phyloP scores from a whole-genome alignment of 2,888 invertebrate species.

The Galerucella calmariensis region DNA sequence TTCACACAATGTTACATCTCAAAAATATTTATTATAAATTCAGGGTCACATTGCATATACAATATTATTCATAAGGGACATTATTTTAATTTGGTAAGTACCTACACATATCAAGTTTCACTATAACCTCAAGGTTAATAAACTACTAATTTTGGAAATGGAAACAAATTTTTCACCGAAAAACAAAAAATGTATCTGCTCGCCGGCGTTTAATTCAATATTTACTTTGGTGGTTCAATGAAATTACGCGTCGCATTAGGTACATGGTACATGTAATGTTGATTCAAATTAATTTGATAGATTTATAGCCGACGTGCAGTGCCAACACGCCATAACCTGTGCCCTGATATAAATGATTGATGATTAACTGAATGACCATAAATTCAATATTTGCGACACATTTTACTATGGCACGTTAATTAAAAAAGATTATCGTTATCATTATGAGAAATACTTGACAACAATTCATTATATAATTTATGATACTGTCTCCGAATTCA shows the following conservation, averaged over 20 bases:
- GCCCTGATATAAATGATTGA: conserved; percentile 20
- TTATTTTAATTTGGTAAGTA: no score
- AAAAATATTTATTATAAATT: no score
- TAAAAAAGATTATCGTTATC: conserved; percentile 15
- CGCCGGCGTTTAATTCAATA: conserved; percentile 31
- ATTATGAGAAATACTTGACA: conserved; percentile 5
- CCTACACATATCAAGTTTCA: background rate
- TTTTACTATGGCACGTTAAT: conserved; percentile 14
- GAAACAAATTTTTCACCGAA: background rate
- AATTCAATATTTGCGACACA: conserved; percentile 18
- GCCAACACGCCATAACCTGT: conserved; percentile 14
- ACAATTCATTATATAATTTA: background rate
- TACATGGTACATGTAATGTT: conserved; percentile 21
- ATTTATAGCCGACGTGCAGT: conserved; percentile 18
- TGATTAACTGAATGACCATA: conserved; percentile 20
- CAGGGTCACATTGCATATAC: no score
- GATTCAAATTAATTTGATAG: conserved; percentile 29
- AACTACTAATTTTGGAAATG: background rate
- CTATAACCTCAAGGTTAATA: background rate
- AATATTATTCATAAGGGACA: no score
- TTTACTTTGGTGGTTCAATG: conserved; percentile 39
- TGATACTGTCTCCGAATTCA: background rate
- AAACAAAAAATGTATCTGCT: conserved; percentile 15
- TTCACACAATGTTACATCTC: no score
- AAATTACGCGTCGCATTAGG: conserved; percentile 35